These are phyloP conservation scores for Sialis fuliginosa DNA, from an alignment of 2,888 invertebrate species.

Conservation along the genomic window DNA sequence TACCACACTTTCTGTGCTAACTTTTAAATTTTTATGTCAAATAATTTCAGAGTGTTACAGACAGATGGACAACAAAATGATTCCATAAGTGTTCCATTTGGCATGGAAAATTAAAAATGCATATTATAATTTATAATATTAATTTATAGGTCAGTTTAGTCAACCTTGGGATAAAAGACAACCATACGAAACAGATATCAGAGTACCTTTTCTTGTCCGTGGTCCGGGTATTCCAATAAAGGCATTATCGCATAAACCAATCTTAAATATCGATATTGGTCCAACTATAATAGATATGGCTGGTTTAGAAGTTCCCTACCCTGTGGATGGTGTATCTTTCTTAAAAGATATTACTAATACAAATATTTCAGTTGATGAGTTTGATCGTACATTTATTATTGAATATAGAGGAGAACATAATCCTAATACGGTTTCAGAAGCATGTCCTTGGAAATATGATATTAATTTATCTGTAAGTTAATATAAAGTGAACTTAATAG, in stretches of 20 bases:
- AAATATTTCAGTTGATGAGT: conserved; percentile 5
- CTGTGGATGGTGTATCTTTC: conserved; percentile 47
- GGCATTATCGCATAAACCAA: conserved; percentile 31
- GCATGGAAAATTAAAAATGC: background rate
- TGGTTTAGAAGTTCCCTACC: conserved; percentile 28
- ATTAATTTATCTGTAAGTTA: conserved; percentile 40
- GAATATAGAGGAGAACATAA: conserved; percentile 72
- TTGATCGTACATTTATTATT: conserved; percentile 20
- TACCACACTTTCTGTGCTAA: too few species aligned
- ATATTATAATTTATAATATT: background rate
- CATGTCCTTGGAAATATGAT: conserved; percentile 46
- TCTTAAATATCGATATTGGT: conserved; percentile 65
- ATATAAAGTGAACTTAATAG: background rate
- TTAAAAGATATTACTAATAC: conserved; percentile 3
- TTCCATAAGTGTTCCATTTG: too few species aligned
- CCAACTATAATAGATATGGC: conserved; percentile 67
- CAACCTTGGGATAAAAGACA: conserved; percentile 80
- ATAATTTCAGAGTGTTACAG: too few species aligned
- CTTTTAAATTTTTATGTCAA: too few species aligned
- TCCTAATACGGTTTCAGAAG: conserved; percentile 29
- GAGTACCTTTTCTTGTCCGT: conserved; percentile 62
- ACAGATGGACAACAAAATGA: too few species aligned
- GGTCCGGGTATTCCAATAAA: conserved; percentile 48
- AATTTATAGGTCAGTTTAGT: conserved; percentile 61
- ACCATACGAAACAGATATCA: conserved; percentile 78